Evolutionary conservation across 1,140 invertebrate genomes (phyloP).

Genomic region (Teleogryllus occipitalis): DNA sequence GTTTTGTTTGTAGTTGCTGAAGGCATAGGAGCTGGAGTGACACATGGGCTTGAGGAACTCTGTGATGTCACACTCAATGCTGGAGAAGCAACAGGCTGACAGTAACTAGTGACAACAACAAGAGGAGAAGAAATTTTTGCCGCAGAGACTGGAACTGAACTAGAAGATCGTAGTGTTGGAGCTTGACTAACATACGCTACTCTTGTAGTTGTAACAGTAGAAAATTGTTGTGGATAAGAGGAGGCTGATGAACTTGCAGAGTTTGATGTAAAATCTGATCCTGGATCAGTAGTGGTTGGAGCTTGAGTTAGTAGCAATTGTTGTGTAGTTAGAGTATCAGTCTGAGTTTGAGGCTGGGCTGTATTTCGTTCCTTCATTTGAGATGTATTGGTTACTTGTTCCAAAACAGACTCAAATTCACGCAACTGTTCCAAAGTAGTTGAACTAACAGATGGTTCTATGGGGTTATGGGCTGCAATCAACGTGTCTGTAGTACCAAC

Average conservation of each 20-base stretch:
- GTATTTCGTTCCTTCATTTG: conserved; percentile 59
- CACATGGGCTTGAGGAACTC: conserved; percentile 51
- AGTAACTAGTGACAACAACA: conserved; percentile 50
- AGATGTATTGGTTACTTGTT: conserved; percentile 45
- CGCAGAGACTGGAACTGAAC: conserved; percentile 35
- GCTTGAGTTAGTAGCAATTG: neutral
- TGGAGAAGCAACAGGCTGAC: conserved; percentile 50
- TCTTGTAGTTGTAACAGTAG: conserved; percentile 8
- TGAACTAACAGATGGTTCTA: conserved; percentile 43
- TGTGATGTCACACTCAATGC: conserved; percentile 51
- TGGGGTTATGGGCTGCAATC: conserved; percentile 26
- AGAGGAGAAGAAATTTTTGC: conserved; percentile 41
- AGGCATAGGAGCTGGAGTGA: conserved; percentile 43
- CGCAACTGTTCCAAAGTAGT: conserved; percentile 64
- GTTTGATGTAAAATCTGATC: conserved; percentile 7
- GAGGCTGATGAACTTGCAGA: conserved; percentile 8
- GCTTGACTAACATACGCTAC: conserved; percentile 16
- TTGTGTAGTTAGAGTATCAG: neutral
- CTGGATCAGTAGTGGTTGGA: neutral
- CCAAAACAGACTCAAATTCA: conserved; percentile 73
- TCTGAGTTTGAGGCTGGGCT: conserved; percentile 8
- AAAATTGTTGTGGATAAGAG: neutral
- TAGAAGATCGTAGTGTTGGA: conserved; percentile 25
- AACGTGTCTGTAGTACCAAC: conserved; percentile 25
- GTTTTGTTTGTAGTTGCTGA: conserved; percentile 37